Conservation (phyloP, 23 tunicate species). For the Halocynthia roretzi region DNA sequence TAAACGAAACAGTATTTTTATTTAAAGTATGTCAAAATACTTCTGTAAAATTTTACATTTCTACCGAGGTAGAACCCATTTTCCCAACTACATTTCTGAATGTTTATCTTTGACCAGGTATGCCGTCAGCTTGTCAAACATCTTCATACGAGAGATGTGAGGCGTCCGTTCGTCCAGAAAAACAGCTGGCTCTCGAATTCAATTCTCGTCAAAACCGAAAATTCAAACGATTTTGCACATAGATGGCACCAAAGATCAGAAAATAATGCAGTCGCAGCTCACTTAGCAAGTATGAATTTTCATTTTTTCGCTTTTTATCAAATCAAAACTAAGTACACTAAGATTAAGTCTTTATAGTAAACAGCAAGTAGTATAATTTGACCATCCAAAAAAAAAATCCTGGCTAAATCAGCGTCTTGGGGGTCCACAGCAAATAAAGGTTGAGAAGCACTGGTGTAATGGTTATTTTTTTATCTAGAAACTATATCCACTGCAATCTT, state of each 20-base stretch:
- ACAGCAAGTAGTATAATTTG: too few species aligned
- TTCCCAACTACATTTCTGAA: background rate
- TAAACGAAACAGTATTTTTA: constrained; percentile 2
- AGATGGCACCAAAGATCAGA: constrained; percentile 38
- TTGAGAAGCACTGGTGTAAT: too few species aligned
- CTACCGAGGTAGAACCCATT: background rate
- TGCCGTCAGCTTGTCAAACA: constrained; percentile 68
- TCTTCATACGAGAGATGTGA: constrained; percentile 68
- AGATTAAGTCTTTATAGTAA: too few species aligned
- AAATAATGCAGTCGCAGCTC: constrained; percentile 47
- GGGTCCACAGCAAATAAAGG: too few species aligned
- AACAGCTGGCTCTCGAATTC: constrained; percentile 33
- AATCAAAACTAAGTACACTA: too few species aligned
- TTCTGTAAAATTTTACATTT: background rate
- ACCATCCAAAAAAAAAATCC: too few species aligned
- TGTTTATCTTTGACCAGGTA: constrained; percentile 20
- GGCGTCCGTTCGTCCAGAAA: constrained; percentile 44
- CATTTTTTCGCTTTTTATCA: background rate
- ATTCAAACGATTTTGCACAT: constrained; percentile 37
- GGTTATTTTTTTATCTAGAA: too few species aligned
- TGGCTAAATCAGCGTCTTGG: too few species aligned
- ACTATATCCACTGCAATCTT: too few species aligned
- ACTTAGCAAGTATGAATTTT: constrained; percentile 54
- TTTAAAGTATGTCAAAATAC: constrained; percentile 6
- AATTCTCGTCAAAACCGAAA: constrained; percentile 25